phyloP scores from a whole-genome alignment of 1,140 invertebrate species.

The Orussus abietinus region DNA sequence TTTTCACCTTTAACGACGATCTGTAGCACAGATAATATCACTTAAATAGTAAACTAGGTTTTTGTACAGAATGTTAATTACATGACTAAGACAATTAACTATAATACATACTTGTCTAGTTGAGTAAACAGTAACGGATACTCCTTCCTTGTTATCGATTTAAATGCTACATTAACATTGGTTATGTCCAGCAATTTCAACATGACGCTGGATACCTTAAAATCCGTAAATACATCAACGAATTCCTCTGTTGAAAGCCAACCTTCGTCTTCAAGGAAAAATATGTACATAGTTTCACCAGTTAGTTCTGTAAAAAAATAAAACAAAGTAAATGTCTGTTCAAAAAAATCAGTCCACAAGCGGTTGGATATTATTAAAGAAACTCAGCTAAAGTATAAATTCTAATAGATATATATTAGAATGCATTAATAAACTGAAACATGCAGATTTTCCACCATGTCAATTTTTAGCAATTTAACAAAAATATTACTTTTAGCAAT shows the following conservation, averaged over 20 bases:
- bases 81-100: not conserved
- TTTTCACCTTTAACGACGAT: constrained; percentile 6
- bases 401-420: too few relatives aligned
- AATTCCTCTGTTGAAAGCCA: constrained; percentile 30
- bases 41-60: constrained; percentile 1
- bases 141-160: constrained; percentile 18
- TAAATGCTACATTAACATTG: constrained; percentile 9
- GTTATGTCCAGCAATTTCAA: constrained; percentile 10
- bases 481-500: too few relatives aligned
- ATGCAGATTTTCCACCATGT: too few relatives aligned
- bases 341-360: too few relatives aligned
- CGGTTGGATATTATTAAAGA: too few relatives aligned
- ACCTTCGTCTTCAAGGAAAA: constrained; percentile 24
- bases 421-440: too few relatives aligned
- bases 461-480: too few relatives aligned
- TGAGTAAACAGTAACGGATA: constrained; percentile 18
- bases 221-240: constrained; percentile 23
- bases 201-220: constrained; percentile 7
- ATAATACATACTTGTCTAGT: constrained; percentile 22
- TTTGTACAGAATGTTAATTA: not conserved
- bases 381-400: too few relatives aligned
- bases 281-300: constrained; percentile 17
- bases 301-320: constrained; percentile 20
- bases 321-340: too few relatives aligned
- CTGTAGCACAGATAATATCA: constrained; percentile 22